phyloP scores from a whole-genome alignment of 2,113 vertebrate species.

The Phoenicopterus ruber region DNA sequence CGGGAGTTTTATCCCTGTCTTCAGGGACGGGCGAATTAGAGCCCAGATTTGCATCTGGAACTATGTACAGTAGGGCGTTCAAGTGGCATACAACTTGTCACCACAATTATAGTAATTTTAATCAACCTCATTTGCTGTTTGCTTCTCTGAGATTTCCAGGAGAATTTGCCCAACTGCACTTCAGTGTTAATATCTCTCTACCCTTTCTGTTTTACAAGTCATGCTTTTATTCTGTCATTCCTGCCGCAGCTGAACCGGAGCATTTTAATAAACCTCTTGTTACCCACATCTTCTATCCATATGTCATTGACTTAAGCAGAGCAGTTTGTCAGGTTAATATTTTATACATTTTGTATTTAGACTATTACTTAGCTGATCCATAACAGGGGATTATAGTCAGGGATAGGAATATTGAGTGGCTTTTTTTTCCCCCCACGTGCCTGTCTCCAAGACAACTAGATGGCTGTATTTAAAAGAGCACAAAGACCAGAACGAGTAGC shows the following conservation, averaged over 20 bases:
- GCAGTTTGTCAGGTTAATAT: constrained; percentile 37
- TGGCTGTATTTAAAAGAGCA: constrained; percentile 77
- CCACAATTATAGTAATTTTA: constrained; percentile 53
- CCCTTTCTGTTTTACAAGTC: constrained; percentile 12
- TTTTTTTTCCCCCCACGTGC: constrained; percentile 9
- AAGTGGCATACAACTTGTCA: constrained; percentile 22
- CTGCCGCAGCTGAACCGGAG: neutral
- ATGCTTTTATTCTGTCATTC: neutral
- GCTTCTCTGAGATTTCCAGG: constrained; percentile 8
- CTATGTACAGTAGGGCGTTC: neutral
- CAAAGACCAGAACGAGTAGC: constrained; percentile 74
- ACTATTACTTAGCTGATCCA: constrained; percentile 23
- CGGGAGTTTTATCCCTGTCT: neutral
- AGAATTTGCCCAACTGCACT: constrained; percentile 1
- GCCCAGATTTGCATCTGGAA: constrained; percentile 22
- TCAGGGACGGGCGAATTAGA: constrained; percentile 37
- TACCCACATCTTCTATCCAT: constrained; percentile 35
- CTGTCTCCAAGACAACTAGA: constrained; percentile 76
- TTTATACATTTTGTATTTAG: constrained; percentile 43
- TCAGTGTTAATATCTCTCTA: constrained; percentile 8
- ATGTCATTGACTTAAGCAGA: constrained; percentile 30
- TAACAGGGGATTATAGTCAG: neutral
- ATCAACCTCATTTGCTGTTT: constrained; percentile 32
- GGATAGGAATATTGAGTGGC: neutral
- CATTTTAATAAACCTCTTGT: constrained; percentile 41